phyloP scores from a whole-genome alignment of 92 coral and sea anemone genomes.

The Porites lobata region DNA sequence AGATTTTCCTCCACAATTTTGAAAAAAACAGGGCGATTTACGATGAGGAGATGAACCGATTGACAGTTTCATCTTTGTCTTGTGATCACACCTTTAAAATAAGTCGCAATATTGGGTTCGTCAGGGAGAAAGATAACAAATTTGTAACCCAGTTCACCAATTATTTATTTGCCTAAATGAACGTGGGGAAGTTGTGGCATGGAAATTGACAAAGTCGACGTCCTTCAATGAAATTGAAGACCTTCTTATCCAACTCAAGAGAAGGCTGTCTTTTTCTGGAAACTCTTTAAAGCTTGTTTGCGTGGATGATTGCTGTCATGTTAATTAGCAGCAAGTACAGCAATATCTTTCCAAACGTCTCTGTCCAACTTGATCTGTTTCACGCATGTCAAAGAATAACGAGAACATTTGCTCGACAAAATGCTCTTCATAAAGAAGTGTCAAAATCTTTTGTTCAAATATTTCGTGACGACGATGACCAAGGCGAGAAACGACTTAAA shows the following conservation, averaged over 20 bases:
- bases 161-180: too few relatives aligned
- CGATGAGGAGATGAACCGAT: conserved; percentile 7
- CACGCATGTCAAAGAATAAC: too few relatives aligned
- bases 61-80: conserved; percentile 13
- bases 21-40: conserved; percentile 9
- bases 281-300: neutral
- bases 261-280: neutral
- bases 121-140: conserved; percentile 10
- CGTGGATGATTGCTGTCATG: conserved; percentile 4
- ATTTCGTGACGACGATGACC: conserved; percentile 3
- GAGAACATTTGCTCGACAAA: too few relatives aligned
- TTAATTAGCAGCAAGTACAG: too few relatives aligned
- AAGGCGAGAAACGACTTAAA: conserved; percentile 16
- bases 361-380: conserved; percentile 44
- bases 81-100: conserved; percentile 15
- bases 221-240: too few relatives aligned
- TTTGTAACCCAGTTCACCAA: conserved; percentile 4
- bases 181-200: too few relatives aligned
- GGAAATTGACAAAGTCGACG: too few relatives aligned
- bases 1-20: neutral
- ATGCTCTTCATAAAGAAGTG: too few relatives aligned
- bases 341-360: conserved; percentile 9
- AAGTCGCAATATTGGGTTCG: too few relatives aligned
- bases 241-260: neutral
- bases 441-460: neutral